Conservation (phyloP, 2,797 vertebrate species). For the Takifugu rubripes region DNA sequence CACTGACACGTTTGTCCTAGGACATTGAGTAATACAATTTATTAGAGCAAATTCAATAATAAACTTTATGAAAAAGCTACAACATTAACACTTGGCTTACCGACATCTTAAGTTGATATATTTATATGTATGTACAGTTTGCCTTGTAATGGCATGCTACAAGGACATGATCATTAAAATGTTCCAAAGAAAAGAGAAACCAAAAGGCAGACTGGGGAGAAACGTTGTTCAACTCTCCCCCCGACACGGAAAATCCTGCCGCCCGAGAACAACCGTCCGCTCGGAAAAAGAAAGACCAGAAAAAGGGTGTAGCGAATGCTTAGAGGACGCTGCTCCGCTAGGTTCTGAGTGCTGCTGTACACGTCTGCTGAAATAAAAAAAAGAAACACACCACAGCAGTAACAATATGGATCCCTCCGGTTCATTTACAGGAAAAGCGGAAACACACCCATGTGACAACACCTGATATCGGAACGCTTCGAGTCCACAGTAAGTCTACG, state of each 20-base stretch:
- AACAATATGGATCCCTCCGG: conserved; percentile 24
- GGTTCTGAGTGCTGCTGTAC: conserved; percentile 32
- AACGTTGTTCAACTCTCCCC: conserved; percentile 29
- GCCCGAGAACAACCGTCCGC: conserved; percentile 38
- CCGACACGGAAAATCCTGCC: conserved; percentile 35
- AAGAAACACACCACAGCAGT: conserved; percentile 30
- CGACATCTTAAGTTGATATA: conserved; percentile 71
- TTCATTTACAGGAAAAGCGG: conserved; percentile 29
- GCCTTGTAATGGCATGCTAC: conserved; percentile 79
- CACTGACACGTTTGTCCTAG: conserved; percentile 32
- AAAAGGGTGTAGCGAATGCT: conserved; percentile 18
- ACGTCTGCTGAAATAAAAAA: conserved; percentile 14
- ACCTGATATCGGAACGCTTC: conserved; percentile 6
- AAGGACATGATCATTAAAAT: conserved; percentile 64
- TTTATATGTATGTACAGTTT: conserved; percentile 77
- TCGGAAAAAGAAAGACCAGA: conserved; percentile 19
- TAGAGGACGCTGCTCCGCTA: conserved; percentile 35
- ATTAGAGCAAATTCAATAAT: conserved; percentile 77
- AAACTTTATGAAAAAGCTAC: conserved; percentile 75
- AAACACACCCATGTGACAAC: conserved; percentile 23
- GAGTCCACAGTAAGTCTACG: conserved; percentile 37
- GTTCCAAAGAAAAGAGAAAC: conserved; percentile 35
- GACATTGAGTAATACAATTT: conserved; percentile 73
- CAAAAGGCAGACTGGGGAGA: conserved; percentile 17
- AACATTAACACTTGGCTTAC: conserved; percentile 69